Percentiles rank a stretch among this genome's conserved stretches.
phyloP scores from a whole-genome alignment of 2,113 vertebrate genomes.

The Fulica atra region DNA sequence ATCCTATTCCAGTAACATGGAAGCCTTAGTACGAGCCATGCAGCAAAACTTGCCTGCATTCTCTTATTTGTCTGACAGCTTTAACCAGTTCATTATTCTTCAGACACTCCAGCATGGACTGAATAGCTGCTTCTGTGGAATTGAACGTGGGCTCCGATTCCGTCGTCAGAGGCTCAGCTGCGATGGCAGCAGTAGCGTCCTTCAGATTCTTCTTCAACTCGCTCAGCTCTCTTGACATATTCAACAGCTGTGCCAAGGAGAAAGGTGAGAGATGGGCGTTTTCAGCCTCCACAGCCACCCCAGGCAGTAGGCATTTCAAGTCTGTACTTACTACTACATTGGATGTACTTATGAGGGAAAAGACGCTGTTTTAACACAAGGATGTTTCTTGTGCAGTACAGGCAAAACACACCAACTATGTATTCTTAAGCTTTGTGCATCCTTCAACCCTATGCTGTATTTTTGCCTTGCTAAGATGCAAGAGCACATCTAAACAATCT shows the following conservation, averaged over 20 bases:
- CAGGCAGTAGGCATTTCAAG: not conserved
- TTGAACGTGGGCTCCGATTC: conserved; percentile 83
- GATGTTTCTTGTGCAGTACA: not conserved
- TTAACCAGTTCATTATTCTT: conserved; percentile 91
- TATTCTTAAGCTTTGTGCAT: not conserved
- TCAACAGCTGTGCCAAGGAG: conserved; percentile 83
- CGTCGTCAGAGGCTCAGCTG: conserved; percentile 79
- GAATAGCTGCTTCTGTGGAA: conserved; percentile 92
- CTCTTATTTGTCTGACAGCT: conserved; percentile 90
- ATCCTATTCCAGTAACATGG: not conserved
- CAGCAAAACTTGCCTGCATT: conserved; percentile 87
- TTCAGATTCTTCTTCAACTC: conserved; percentile 90
- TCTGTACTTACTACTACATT: not conserved
- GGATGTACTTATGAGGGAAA: not conserved
- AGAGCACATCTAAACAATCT: not conserved
- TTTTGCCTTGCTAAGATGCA: not conserved
- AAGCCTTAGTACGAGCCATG: not conserved
- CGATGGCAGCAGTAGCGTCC: conserved; percentile 85
- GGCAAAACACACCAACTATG: not conserved
- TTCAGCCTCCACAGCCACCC: not conserved
- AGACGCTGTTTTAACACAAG: not conserved
- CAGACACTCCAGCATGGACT: conserved; percentile 94
- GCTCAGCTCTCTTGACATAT: conserved; percentile 97
- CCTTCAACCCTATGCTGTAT: not conserved
- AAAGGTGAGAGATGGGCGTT: not conserved